These are phyloP conservation scores for Tolmerus cingulatus DNA, from an alignment of 2,888 invertebrate species.

Conservation along the genomic window DNA sequence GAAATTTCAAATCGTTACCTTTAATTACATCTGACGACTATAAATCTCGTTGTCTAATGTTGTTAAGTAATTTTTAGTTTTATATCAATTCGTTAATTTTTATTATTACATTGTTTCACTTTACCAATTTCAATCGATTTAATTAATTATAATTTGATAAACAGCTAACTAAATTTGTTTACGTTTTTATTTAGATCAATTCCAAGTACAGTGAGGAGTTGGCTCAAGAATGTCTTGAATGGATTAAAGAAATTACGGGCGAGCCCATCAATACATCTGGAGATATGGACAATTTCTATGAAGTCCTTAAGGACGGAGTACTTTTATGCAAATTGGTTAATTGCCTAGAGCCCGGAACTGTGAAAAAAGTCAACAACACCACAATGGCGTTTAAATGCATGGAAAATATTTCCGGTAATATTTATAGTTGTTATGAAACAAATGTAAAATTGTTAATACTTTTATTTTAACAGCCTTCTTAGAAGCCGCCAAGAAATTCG, in stretches of 20 bases:
- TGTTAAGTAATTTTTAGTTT: no score
- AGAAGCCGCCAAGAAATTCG: slow-evolving; percentile 81
- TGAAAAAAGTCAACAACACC: slow-evolving; percentile 92
- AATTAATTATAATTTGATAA: not conserved
- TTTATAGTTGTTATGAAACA: not conserved
- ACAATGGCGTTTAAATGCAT: slow-evolving; percentile 97
- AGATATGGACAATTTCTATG: slow-evolving; percentile 93
- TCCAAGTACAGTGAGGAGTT: slow-evolving; percentile 96
- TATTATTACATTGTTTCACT: no score
- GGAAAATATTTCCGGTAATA: slow-evolving; percentile 88
- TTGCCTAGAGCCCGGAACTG: slow-evolving; percentile 80
- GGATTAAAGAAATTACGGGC: slow-evolving; percentile 88
- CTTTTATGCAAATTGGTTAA: slow-evolving; percentile 91
- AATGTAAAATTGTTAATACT: not conserved
- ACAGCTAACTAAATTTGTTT: not conserved
- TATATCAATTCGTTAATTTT: no score
- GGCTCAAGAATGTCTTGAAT: slow-evolving; percentile 90
- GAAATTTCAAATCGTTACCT: no score
- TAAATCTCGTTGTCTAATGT: no score
- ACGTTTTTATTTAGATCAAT: slow-evolving; percentile 79
- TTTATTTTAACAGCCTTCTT: slow-evolving; percentile 72
- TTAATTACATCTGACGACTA: no score
- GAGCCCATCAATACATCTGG: slow-evolving; percentile 87
- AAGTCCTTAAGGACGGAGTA: slow-evolving; percentile 88
- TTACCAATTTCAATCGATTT: not conserved